These are phyloP conservation scores for Camponotus pennsylvanicus DNA, from an alignment of 1,140 invertebrate species.

Conservation along the genomic window DNA sequence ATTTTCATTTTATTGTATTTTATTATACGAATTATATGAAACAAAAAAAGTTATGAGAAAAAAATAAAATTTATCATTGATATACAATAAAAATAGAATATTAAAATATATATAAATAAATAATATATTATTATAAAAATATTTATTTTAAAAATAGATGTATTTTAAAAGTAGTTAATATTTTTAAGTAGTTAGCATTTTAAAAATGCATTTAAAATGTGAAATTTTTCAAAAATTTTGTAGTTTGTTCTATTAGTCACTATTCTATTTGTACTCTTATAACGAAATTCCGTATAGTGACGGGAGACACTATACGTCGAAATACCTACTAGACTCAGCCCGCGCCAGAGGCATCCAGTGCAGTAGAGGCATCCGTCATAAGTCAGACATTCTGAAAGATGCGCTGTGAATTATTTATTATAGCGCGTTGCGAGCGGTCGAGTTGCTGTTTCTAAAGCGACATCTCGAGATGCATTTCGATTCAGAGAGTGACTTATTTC, in stretches of 20 bases:
- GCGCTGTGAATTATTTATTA: conserved; percentile 54
- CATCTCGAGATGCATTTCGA: conserved; percentile 47
- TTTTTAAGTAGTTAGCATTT: too few relatives aligned
- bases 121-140: not conserved
- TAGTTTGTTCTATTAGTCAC: not conserved
- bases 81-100: not conserved
- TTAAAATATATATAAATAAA: not conserved
- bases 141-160: too few relatives aligned
- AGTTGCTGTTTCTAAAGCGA: conserved; percentile 45
- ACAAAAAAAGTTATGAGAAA: not conserved
- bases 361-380: conserved; percentile 49
- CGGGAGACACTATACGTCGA: not conserved
- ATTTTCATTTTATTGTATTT: not conserved
- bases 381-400: conserved; percentile 59
- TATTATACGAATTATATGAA: not conserved
- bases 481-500: conserved; percentile 8
- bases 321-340: not conserved
- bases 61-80: not conserved
- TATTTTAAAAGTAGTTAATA: too few relatives aligned
- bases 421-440: conserved; percentile 36
- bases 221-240: not conserved
- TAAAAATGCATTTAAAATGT: not conserved
- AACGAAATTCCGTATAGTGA: not conserved
- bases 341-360: not conserved
- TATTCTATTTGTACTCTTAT: not conserved